Evolutionary conservation across 1,140 invertebrate genomes (phyloP).

Genomic region (Heliothis subflexa): DNA sequence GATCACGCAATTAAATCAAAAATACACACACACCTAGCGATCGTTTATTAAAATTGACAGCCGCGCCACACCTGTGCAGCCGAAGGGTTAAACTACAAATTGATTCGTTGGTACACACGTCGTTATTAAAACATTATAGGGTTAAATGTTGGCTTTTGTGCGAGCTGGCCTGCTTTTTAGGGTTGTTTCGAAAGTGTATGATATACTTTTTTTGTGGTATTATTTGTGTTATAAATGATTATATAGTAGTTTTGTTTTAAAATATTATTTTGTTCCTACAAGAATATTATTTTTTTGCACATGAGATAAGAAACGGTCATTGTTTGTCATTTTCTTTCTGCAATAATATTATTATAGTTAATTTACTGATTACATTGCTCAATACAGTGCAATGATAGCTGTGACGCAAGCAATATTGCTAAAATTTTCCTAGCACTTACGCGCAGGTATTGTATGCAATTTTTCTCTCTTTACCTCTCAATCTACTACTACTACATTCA

Average conservation of each 20-base stretch:
- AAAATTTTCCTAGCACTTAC: no score
- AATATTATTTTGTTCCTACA: neutral
- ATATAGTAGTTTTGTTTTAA: neutral
- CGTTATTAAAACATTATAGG: slow-evolving; percentile 48
- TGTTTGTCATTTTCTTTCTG: no score
- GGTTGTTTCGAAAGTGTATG: neutral
- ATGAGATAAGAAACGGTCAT: neutral
- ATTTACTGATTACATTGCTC: no score
- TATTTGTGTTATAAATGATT: neutral
- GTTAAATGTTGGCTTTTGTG: slow-evolving; percentile 36
- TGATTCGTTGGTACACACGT: slow-evolving; percentile 68
- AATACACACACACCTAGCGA: slow-evolving; percentile 45
- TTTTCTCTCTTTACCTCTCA: no score
- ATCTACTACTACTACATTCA: neutral
- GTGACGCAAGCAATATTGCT: no score
- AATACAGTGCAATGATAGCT: no score
- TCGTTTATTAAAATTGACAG: slow-evolving; percentile 77
- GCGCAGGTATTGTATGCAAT: no score
- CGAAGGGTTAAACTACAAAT: slow-evolving; percentile 67
- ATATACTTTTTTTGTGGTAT: neutral
- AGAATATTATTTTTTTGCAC: neutral
- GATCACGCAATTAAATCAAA: slow-evolving; percentile 55
- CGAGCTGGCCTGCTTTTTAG: slow-evolving; percentile 21
- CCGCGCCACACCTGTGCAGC: slow-evolving; percentile 63
- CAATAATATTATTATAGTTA: no score